A percentile compares a stretch with the other conserved stretches of the same genome.
Evolutionary conservation across 2,113 vertebrate species (phyloP).

Genomic region (Chloropsis hardwickii): DNA sequence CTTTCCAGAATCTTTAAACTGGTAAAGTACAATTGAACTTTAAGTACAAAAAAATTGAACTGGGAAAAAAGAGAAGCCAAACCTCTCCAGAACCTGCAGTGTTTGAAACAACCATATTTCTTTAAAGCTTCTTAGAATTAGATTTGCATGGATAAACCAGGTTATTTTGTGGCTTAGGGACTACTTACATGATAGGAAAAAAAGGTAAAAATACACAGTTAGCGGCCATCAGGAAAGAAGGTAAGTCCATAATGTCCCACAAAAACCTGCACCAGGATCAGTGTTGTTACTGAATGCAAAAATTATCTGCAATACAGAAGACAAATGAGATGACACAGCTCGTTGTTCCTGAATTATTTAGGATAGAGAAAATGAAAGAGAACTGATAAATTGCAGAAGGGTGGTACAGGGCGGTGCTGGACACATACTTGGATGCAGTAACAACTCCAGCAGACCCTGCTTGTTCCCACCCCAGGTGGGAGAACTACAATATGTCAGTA

Average conservation of each 20-base stretch:
- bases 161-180: neutral
- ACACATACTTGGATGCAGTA: neutral
- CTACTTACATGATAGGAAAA: neutral
- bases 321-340: neutral
- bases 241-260: neutral
- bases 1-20: conserved; percentile 98
- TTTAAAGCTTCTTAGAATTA: neutral
- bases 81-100: neutral
- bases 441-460: neutral
- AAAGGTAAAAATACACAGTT: neutral
- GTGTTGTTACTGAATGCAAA: neutral
- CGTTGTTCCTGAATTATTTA: neutral
- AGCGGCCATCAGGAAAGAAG: neutral
- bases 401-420: neutral
- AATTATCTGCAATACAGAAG: neutral
- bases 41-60: neutral
- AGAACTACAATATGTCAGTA: neutral
- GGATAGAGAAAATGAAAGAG: neutral
- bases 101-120: neutral
- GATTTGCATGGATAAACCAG: neutral
- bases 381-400: neutral
- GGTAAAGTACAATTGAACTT: conserved; percentile 78
- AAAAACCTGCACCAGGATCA: neutral
- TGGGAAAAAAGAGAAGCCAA: neutral
- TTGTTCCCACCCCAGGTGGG: neutral